Evolutionary conservation across 1,140 invertebrate species (phyloP).

Genomic region (Diuraphis noxia): DNA sequence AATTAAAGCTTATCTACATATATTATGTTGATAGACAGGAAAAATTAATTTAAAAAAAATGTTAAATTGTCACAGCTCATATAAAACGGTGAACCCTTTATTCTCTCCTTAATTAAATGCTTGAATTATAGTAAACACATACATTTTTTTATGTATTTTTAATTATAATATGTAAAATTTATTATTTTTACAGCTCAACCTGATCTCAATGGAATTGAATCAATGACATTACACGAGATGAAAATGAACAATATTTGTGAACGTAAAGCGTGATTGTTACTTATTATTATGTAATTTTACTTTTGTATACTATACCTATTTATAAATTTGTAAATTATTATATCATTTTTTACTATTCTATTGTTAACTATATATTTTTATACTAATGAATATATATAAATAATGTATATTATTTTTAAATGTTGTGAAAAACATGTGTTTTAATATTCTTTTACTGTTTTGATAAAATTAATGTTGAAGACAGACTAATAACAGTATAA

Average conservation of each 20-base stretch:
- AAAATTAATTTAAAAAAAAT: too few species aligned
- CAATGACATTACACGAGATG: not conserved
- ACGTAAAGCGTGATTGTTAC: not conserved
- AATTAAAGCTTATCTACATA: too few species aligned
- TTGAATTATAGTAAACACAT: not conserved
- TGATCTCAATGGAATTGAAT: not conserved
- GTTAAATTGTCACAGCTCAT: too few species aligned
- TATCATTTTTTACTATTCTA: not conserved
- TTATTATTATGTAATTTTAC: not conserved
- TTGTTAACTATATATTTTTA: not conserved
- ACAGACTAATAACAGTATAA: too few species aligned
- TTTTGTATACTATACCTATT: not conserved
- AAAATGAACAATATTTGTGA: not conserved
- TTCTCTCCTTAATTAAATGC: too few species aligned
- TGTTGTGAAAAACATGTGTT: not conserved
- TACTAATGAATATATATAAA: not conserved
- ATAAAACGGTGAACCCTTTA: too few species aligned
- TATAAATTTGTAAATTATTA: not conserved
- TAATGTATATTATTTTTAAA: not conserved
- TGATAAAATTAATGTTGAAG: not conserved
- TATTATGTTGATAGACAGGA: too few species aligned
- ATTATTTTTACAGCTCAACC: not conserved
- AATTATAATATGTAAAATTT: not conserved
- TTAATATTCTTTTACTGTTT: not conserved
- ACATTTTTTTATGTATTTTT: not conserved